Percentiles rank a stretch among this genome's conserved stretches.
These are phyloP conservation scores for Gavialis gangeticus DNA, from an alignment of 2,113 vertebrate genomes.

Conservation along the genomic window DNA sequence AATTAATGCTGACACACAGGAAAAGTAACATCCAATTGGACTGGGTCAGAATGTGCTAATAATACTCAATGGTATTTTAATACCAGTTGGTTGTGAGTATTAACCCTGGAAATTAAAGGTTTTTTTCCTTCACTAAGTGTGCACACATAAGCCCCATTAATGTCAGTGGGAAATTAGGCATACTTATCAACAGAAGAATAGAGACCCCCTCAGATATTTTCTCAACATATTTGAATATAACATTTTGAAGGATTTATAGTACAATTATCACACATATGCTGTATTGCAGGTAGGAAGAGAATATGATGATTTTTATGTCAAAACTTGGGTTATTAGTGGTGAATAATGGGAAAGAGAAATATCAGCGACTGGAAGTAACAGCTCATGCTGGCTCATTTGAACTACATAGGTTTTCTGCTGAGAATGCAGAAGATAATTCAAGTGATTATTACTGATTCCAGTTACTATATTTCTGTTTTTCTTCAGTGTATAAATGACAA, in stretches of 20 bases:
- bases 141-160: conserved; percentile 16
- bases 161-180: conserved; percentile 37
- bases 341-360: conserved; percentile 15
- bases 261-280: conserved; percentile 14
- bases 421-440: conserved; percentile 35
- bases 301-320: conserved; percentile 8
- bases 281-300: neutral
- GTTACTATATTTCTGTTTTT: conserved; percentile 51
- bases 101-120: neutral
- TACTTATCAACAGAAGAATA: conserved; percentile 9
- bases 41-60: neutral
- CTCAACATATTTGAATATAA: conserved; percentile 12
- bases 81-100: neutral
- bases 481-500: conserved; percentile 60
- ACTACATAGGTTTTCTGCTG: conserved; percentile 21
- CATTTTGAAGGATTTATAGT: conserved; percentile 41
- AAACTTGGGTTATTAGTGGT: neutral
- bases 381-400: conserved; percentile 11
- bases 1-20: neutral
- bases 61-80: conserved; percentile 37
- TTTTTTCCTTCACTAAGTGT: conserved; percentile 5
- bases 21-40: neutral
- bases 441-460: conserved; percentile 66
- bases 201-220: conserved; percentile 44
- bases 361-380: conserved; percentile 54